Evolutionary conservation across 2,797 vertebrate genomes (phyloP), one percentile per base, ranked within the genome.

Genomic region (Distichodus sexfasciatus): DNA sequence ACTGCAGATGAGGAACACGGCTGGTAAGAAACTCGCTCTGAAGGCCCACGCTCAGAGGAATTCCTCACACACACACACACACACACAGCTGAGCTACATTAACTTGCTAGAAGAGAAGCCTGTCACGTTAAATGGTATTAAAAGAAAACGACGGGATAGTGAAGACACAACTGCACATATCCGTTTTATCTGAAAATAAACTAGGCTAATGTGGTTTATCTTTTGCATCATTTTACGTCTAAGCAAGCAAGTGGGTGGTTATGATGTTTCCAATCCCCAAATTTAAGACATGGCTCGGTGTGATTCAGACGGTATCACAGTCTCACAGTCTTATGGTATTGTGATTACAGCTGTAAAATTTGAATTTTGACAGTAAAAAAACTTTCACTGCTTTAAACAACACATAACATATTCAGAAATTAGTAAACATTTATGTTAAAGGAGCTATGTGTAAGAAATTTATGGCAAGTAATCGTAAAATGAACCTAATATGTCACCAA

Each of bases 1-100:
- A 95, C 97, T 99, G 81, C 63, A 71, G 69, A 77, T 67, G 76
- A 82, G 59, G 72, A 84, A 76, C 60, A 76, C 19, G 38, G 12
- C 47, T 75, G 24, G 41, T 77, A 76, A 78, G 69, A 74, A 74
- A 69, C 33, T 61, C 24, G 76, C 64, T 60, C 61, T 61, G 33
- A 24, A 62, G 12, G 3, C 59, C 12, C 11, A 28, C 46, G n/a
- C 66, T 50, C 43, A 47, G 62, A 66, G 59, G 62, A 67, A 74
- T 46, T 72, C 21, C 46, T n/a, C 41, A 59, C 57, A 60, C 59
- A 44, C 28, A 38, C 29, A 43, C 46, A 43, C 35, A 44, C 44
- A 68, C n/a, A 31, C 35, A 67, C 70, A 74, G 60, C 70, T 78
- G 67, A 74, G 61, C 23, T 14, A 36, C 21, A 72, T 72, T 76